Base-by-base conservation (phyloP, 2,888 invertebrate genomes). In the Drosophila sordidula region DNA sequence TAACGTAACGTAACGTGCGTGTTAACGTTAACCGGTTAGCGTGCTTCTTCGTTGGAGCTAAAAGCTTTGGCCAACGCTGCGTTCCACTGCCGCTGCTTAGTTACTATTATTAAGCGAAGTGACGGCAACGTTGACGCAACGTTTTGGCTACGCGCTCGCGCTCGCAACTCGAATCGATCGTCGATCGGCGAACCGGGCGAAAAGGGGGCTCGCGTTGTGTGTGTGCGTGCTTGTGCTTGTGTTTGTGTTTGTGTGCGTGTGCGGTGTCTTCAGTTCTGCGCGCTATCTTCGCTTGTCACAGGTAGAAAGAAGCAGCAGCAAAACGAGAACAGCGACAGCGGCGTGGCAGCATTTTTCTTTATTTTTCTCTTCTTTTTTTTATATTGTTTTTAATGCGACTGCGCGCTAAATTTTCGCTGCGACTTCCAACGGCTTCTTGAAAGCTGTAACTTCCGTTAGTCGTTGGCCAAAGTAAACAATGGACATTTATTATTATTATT, bases 91-190 rank as follows among this genome's bases (percentile, higher is more conserved):
- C 12, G 34, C 25, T 47, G 47, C 51, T 89, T 81, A 83, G 87
- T 90, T 90, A 90, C 78, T 86, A 87, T 85, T 89, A 90, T 90
- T 90, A 90, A 89, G 78, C 77, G 87, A 85, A 90, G 82, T 76
- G 76, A 67, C 80, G 88, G 82, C 76, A 64, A 80, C 76, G 81
- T 70, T 71, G 73, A 68, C 75, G 86, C 75, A 86, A 73, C 83
- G 78, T 80, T 75, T 77, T 54, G 47, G 66, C 67, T 70, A 51
- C 74, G 78, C 80, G 78, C 63, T 66, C 59, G 77, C 61, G 68
- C 46, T 74, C 65, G 70, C 75, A 72, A 65, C 58, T 72, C 49
- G 50, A 57, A 44, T 51, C 72, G 81, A 83, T 80, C 76, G 75
- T 57, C 38, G 77, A 63, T 80, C 64, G 62, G 36, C 38, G 44